Evolutionary conservation across 2,113 vertebrate genomes (phyloP).

Genomic region (Lampris incognitus): DNA sequence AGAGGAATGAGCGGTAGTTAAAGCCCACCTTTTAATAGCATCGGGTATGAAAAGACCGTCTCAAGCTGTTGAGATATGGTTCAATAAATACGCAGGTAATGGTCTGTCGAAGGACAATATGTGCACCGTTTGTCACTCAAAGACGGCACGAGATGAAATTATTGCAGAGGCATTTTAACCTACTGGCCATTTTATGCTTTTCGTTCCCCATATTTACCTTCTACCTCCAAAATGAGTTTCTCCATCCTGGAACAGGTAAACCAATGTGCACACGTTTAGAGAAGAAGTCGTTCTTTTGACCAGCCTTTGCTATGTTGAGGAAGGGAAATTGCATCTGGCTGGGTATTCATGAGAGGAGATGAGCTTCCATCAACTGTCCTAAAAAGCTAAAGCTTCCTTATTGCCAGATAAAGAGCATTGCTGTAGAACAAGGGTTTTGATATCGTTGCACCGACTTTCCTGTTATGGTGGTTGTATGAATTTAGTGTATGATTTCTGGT

Average conservation of each 20-base stretch:
- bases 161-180: neutral
- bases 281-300: too few species aligned
- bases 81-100: conserved; percentile 28
- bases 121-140: conserved; percentile 6
- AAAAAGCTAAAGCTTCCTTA: too few species aligned
- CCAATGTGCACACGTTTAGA: too few species aligned
- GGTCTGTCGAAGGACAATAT: neutral
- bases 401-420: neutral
- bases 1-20: conserved; percentile 6
- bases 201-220: too few species aligned
- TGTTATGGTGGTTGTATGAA: neutral
- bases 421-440: neutral
- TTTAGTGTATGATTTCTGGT: neutral
- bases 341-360: too few species aligned
- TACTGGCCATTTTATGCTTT: too few species aligned
- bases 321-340: too few species aligned
- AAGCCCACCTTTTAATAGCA: conserved; percentile 36
- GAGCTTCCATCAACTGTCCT: too few species aligned
- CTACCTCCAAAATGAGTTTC: too few species aligned
- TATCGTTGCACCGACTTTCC: neutral
- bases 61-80: conserved; percentile 25
- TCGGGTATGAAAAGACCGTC: conserved; percentile 23
- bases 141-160: neutral
- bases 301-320: too few species aligned
- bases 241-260: too few species aligned